These are phyloP conservation scores for Tragelaphus strepsiceros DNA, from an alignment of 2,113 vertebrate genomes.

Conservation along the genomic window DNA sequence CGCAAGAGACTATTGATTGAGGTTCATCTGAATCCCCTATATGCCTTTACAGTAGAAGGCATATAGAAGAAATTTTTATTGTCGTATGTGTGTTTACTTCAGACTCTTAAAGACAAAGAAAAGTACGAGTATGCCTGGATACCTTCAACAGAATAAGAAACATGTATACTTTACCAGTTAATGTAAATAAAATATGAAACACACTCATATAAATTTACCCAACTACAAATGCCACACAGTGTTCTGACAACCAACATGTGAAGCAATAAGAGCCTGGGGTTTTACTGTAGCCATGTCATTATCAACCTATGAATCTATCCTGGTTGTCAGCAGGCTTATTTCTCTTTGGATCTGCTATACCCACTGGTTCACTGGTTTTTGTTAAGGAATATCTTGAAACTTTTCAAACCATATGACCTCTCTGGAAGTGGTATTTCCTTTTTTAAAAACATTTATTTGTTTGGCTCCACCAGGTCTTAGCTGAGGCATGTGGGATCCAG, in stretches of 20 bases:
- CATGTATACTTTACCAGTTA: neutral
- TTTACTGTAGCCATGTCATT: neutral
- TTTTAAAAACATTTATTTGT: neutral
- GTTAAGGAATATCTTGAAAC: neutral
- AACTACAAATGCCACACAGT: neutral
- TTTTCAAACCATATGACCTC: neutral
- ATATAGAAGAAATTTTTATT: neutral
- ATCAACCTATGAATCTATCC: neutral
- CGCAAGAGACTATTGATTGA: neutral
- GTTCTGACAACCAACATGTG: neutral
- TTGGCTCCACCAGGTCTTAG: neutral
- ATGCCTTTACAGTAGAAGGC: neutral
- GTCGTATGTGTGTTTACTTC: neutral
- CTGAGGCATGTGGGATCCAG: neutral
- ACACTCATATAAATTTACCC: neutral
- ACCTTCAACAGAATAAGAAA: neutral
- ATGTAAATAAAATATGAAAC: neutral
- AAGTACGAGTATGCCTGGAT: neutral
- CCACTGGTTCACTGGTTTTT: neutral
- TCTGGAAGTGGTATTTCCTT: neutral
- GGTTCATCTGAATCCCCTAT: neutral
- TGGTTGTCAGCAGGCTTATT: neutral
- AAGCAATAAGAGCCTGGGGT: neutral
- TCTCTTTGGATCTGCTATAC: neutral
- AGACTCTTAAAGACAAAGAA: neutral